Evolutionary conservation across 2,888 invertebrate genomes (phyloP).

Genomic region (Agrochola circellaris): DNA sequence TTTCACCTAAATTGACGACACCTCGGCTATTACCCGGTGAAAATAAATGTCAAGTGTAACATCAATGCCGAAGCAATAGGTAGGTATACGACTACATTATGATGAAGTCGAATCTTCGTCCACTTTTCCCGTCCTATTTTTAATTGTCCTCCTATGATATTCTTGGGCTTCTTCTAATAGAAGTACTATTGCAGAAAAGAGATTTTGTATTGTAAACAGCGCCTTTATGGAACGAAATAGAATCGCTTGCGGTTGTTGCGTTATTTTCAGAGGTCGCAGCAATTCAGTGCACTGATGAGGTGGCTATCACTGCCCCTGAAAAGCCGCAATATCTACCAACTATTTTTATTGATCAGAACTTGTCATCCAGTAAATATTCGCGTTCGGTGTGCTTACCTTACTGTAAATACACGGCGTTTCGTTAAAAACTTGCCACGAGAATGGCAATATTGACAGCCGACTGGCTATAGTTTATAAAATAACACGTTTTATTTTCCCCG

Average conservation of each 20-base stretch:
- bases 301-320: background rate
- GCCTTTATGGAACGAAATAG: background rate
- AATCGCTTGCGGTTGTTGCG: background rate
- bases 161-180: background rate
- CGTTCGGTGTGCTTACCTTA: slow-evolving; percentile 6
- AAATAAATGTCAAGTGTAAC: background rate
- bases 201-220: background rate
- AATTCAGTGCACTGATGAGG: too few relatives aligned
- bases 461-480: too few relatives aligned
- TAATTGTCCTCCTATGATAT: background rate
- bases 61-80: background rate
- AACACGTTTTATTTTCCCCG: background rate
- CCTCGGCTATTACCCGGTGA: background rate
- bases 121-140: background rate
- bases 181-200: background rate
- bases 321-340: background rate
- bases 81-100: background rate
- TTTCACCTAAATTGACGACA: background rate
- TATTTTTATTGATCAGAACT: background rate
- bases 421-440: too few relatives aligned
- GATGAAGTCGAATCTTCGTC: background rate
- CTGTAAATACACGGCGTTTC: background rate
- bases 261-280: too few relatives aligned
- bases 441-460: too few relatives aligned
- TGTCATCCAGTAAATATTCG: background rate